Base-by-base conservation (phyloP, 2,797 vertebrate genomes). In the Acipenser transmontanus region DNA sequence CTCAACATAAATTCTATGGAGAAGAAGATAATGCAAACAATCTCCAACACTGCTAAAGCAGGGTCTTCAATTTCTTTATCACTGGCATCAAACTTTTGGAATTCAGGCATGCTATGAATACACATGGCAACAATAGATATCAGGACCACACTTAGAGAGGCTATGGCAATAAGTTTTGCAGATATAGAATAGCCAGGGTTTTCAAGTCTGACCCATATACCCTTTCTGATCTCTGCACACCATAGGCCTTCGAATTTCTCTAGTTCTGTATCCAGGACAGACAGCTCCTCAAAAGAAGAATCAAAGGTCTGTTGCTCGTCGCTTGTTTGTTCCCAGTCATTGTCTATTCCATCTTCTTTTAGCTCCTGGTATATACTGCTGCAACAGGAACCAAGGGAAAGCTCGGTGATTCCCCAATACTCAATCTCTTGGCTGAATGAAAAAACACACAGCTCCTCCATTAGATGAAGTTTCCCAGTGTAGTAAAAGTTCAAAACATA, bases 361-460 rank as follows among this genome's bases (percentile, higher is more conserved):
- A 88, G 91, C 75, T 98, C 97, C 61, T 98, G 97, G 82, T 94
- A 99, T 79, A 89, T 88, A 76, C 86, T 87, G 78, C 89, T 94
- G 73, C 97, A 99, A 80, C 97, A 99, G 65, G 91, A 79, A 74
- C 92, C 93, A 7, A 99, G 84, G 76, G 97, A 88, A 20, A 95
- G 84, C 76, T 98, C 97, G 0, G 93, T 94, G 78, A 99, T 94
- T 47, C 97, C 97, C 97, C 97, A 99, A 82, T 99, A 99, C 74
- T 99, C 97, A 4, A 98, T 96, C 84, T 99, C 97, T 80, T 99
- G 97, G 79, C 93, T 93, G 82, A 99, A 99, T 1, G 94, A 98
- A 82, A 96, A 97, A 65, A 98, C 93, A 0, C 97, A 99, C 67
- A 98, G 81, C 73, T 99, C 96, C 80, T 98, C 97, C 94, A 98